Percentiles rank a stretch among this genome's conserved stretches.
Evolutionary conservation across 2,888 invertebrate genomes (phyloP).

Genomic region (Drosophila acutilabella): DNA sequence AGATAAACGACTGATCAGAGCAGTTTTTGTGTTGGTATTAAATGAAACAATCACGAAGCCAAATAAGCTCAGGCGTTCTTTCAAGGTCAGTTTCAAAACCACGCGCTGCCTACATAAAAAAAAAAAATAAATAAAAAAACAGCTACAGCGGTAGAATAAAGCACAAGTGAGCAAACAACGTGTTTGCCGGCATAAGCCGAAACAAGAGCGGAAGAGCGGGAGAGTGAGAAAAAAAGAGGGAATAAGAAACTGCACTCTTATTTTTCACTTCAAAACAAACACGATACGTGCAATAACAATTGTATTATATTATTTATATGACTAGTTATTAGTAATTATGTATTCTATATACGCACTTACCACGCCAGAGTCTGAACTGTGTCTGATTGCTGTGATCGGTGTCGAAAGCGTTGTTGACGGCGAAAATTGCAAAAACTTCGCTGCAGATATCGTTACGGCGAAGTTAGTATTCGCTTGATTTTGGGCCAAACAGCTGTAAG

Average conservation of each 20-base stretch:
- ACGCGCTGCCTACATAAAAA: conserved; percentile 1
- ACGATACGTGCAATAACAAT: neutral
- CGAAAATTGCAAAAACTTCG: conserved; percentile 31
- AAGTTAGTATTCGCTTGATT: conserved; percentile 24
- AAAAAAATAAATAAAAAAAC: neutral
- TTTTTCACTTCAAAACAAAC: neutral
- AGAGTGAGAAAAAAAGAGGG: neutral
- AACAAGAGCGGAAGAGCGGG: too few relatives aligned
- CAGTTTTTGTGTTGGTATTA: conserved; percentile 10
- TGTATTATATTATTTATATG: neutral
- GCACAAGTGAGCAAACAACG: conserved; percentile 22
- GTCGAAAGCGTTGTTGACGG: conserved; percentile 15
- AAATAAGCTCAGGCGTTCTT: conserved; percentile 11
- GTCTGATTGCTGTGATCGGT: conserved; percentile 57
- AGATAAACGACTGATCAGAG: conserved; percentile 2
- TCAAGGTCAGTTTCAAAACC: conserved; percentile 35
- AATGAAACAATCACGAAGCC: conserved; percentile 26
- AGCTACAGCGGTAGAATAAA: neutral
- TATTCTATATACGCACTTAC: conserved; percentile 50
- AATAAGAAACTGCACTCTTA: conserved; percentile 3
- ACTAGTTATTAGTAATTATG: neutral
- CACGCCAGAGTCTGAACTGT: conserved; percentile 41
- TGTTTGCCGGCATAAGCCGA: conserved; percentile 18
- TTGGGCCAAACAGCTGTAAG: conserved; percentile 40
- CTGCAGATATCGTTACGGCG: conserved; percentile 18